Base-by-base conservation (phyloP, 2,113 vertebrate genomes). In the Taurulus bubalis region DNA sequence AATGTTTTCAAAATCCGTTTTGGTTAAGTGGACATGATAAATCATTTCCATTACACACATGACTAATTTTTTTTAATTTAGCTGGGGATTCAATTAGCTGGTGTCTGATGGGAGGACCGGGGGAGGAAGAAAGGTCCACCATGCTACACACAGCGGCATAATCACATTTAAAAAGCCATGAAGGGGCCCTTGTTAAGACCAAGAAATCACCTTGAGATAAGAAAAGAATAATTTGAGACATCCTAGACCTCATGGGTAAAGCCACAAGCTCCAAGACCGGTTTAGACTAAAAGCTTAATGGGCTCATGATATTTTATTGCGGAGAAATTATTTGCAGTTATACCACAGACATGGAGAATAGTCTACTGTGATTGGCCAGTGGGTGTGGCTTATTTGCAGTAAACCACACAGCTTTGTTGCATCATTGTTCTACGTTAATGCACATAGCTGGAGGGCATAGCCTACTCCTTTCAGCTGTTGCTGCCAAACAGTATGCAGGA, bases 1-100 rank as follows among this genome's bases (percentile, higher is more conserved):
- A 1, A 11, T 91, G 91, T 91, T 91, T 94, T 93, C 94, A 88
- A 93, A 91, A 91, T 94, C 64, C 55, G 87, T 94, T 95, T 94
- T 91, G 84, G 84, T 92, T 92, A 93, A 90, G 90, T 91, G 93
- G 92, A 94, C 91, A 86, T 91, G 85, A 94, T 91, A 90, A 92
- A 84, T 94, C 91, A 93, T 90, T 91, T 91, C 85, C 91, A 80
- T 92, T 93, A 95, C 76, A 87, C 90, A 90, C 69, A 80, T 91
- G 90, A 88, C 88, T 82, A 91, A 91, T 92, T 86, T 91, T 83
- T 71, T 91, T 84, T 93, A 93, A 93, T 87, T 80, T 91, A 91
- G 80, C 85, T 72, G 26, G 72, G 85, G 79, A 87, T 87, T 93
- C 77, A 90, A 56, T 94, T 94, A 79, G 85, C 85, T 85, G 78